Evolutionary conservation across 2,888 invertebrate species (phyloP).

Genomic region (Drosophila anomalipes): DNA sequence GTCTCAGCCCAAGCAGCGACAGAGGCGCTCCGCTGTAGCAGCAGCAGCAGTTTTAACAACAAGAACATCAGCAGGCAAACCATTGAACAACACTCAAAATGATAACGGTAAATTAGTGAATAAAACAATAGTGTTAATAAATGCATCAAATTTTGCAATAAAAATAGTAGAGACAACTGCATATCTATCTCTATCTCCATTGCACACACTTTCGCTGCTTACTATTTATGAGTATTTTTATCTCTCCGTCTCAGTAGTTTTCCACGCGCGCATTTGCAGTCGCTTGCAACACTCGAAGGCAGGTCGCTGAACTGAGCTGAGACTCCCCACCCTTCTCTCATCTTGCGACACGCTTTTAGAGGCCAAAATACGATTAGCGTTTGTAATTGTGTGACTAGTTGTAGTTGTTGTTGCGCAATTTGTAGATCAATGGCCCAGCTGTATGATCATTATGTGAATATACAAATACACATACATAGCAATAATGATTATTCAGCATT

Average conservation of each 20-base stretch:
- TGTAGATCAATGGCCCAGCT: constrained; percentile 67
- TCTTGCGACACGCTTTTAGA: constrained; percentile 52
- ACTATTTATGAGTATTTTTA: constrained; percentile 44
- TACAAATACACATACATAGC: constrained; percentile 2
- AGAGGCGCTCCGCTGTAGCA: constrained; percentile 38
- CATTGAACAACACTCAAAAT: constrained; percentile 53
- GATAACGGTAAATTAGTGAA: constrained; percentile 71
- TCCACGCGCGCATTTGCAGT: constrained; percentile 50
- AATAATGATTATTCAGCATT: constrained; percentile 52
- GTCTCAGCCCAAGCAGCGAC: constrained; percentile 43
- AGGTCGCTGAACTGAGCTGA: constrained; percentile 68
- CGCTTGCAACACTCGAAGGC: constrained; percentile 58
- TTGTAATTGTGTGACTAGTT: constrained; percentile 38
- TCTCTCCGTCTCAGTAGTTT: constrained; percentile 58
- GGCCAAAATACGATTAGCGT: constrained; percentile 58
- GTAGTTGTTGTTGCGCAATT: constrained; percentile 67
- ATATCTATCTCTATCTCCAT: constrained; percentile 7
- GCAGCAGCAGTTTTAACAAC: constrained; percentile 28
- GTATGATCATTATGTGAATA: constrained; percentile 28
- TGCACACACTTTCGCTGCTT: constrained; percentile 13
- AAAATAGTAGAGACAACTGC: constrained; percentile 1
- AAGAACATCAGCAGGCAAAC: constrained; percentile 11
- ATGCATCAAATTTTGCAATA: constrained; percentile 14
- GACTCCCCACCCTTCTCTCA: constrained; percentile 1
- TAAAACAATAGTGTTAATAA: constrained; percentile 5